Evolutionary conservation across 2,888 invertebrate genomes (phyloP).

Genomic region (Morpho deidamia): DNA sequence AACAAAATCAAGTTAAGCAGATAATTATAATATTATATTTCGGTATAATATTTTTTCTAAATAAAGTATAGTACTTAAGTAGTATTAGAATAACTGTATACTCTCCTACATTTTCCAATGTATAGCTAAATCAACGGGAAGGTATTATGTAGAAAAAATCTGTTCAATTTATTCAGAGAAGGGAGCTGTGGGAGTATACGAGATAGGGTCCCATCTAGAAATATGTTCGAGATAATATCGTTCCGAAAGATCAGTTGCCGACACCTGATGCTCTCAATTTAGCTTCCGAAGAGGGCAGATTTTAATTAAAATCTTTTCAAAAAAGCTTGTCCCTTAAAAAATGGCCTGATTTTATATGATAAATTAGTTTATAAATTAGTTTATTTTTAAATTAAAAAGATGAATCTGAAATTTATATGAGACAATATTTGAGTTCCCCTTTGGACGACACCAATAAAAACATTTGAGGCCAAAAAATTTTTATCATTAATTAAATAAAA

Average conservation of each 20-base stretch:
- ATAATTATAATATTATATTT: too few relatives aligned
- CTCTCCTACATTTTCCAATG: too few relatives aligned
- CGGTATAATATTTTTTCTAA: too few relatives aligned
- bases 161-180: conserved; percentile 62
- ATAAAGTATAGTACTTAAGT: too few relatives aligned
- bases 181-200: conserved; percentile 38
- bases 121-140: neutral
- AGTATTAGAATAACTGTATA: too few relatives aligned
- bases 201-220: conserved; percentile 54
- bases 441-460: too few relatives aligned
- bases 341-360: neutral
- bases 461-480: too few relatives aligned
- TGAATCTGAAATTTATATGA: too few relatives aligned
- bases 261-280: conserved; percentile 68
- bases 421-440: too few relatives aligned
- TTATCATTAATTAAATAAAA: too few relatives aligned
- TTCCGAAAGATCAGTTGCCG: conserved; percentile 60
- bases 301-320: conserved; percentile 39
- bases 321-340: neutral
- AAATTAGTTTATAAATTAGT: neutral
- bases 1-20: too few relatives aligned
- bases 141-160: conserved; percentile 20
- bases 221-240: conserved; percentile 68
- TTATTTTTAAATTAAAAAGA: neutral
- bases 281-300: conserved; percentile 40